Percentiles rank a stretch among this genome's conserved stretches.
Conservation (phyloP, 2,888 invertebrate species). For the Leptinotarsa tumamoca region DNA sequence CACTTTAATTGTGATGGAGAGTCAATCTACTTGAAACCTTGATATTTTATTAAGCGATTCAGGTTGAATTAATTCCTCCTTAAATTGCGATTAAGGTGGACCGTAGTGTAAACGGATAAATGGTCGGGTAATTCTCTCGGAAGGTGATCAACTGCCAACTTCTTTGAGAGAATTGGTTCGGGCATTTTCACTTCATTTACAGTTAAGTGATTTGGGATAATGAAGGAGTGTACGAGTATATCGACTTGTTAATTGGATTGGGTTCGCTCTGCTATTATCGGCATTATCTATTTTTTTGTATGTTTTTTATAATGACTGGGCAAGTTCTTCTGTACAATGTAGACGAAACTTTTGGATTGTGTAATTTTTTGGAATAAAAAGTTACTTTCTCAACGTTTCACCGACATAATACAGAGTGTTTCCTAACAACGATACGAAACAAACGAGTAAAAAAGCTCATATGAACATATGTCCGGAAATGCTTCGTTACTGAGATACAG, state of each 20-base stretch:
- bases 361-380: too few relatives aligned
- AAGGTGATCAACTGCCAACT: conserved; percentile 32
- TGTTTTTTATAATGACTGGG: too few relatives aligned
- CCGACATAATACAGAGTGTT: too few relatives aligned
- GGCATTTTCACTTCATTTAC: conserved; percentile 15
- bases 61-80: conserved; percentile 22
- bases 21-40: conserved; percentile 43
- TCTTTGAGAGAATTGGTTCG: conserved; percentile 14
- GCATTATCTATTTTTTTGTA: too few relatives aligned
- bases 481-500: too few relatives aligned
- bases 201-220: conserved; percentile 11
- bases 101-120: conserved; percentile 29
- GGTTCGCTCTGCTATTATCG: neutral
- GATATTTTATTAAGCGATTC: conserved; percentile 37
- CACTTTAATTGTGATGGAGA: conserved; percentile 43
- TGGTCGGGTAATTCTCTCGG: conserved; percentile 26
- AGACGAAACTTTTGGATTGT: too few relatives aligned
- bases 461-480: too few relatives aligned
- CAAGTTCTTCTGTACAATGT: too few relatives aligned
- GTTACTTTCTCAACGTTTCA: too few relatives aligned
- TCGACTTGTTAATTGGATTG: neutral
- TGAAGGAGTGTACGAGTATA: neutral
- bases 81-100: conserved; percentile 35
- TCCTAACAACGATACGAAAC: too few relatives aligned
- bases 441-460: too few relatives aligned